Evolutionary conservation across 2,113 vertebrate genomes (phyloP), one percentile per base, ranked within the genome.

Genomic region (Chloropsis hardwickii): DNA sequence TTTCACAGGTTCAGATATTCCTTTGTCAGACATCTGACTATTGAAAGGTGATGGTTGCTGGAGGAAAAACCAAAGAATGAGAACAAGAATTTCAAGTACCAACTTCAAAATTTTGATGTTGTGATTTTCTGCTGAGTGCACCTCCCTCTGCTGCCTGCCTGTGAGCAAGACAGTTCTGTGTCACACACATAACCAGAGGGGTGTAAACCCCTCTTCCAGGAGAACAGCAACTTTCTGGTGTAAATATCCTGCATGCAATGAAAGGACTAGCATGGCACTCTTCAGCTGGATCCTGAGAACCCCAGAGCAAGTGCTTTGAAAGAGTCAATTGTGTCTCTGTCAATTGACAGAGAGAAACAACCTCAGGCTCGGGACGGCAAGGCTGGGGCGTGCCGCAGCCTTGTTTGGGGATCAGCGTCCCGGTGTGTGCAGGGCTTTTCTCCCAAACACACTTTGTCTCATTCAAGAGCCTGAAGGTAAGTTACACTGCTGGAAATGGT

Each of bases 171-270:
- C 21, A 69, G 21, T 14, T 70, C 60, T 40, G 62, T 19, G 14
- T 60, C 37, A 45, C 0, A 0, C 31, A 12, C 0, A 0, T n/a
- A 81, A 66, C 29, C 18, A 2, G 4, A 72, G 47, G 60, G 39
- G 16, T n/a, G 12, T 4, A 35, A 78, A 66, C 66, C 22, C 48
- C 44, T 24, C 28, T 29, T 81, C 47, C 56, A 86, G 44, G 44
- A 67, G 50, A 31, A 42, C 45, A 77, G 74, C 51, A 74, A 1
- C 69, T 73, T 47, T 27, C 40, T 25, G 2, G 29, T 10, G 31
- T 48, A 61, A 78, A 73, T 22, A 37, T 12, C 61, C 48, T 12
- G 12, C 1, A 11, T 28, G 21, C 39, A 62, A 4, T 27, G 40
- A 22, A 35, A 90, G 66, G 51, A 27, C 31, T 51, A 18, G 64